Base-by-base conservation (phyloP, 1,140 invertebrate genomes). In the Dendroctonus ponderosae region DNA sequence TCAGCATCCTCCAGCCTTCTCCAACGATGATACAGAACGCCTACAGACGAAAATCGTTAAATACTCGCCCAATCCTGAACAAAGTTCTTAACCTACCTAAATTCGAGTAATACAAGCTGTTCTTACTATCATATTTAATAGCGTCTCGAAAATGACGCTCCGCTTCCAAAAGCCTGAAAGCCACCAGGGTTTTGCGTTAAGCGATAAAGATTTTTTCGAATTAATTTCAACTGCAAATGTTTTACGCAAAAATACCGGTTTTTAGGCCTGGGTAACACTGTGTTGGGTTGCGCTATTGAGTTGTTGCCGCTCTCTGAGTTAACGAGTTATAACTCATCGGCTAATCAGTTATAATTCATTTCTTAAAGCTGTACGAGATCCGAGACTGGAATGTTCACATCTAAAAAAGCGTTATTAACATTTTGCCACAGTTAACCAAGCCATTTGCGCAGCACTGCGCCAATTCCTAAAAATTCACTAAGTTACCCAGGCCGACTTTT, bases 21-120 rank as follows among this genome's bases (percentile, higher is more conserved):
- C 94, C 93, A 97, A 43, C 93, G 86, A 80, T 98, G 95, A 81
- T 97, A 97, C 0, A 97, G 81, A 38, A 98, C 94, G 67, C 93
- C 92, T 92, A 74, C 46, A 85, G 84, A 72, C 46, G 70, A 50
- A 40, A 61, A 7, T 1, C 3, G 7, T 39, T 38, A 2, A 63
- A 59, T 14, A 7, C 0, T 14, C 8, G 7, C 41, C 5, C 1
- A 37, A 58, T 53, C 8, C 60, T 58, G 51, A 50, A 3, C n/a
- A 49, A 60, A 61, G 2, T 64, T n/a, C 12, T 48, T 11, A 48
- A 38, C 44, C 80, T 82, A 92, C 91, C 92, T 71, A 97, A 83
- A 84, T 97, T 97, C 5, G 89, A 86, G 75, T 89, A 87, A 81
- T 92, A 93, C 7, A 90, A 82, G 12, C 88, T 83, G 75, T 89